Conservation (phyloP, 1,140 invertebrate species). For the Bombus confusus region DNA sequence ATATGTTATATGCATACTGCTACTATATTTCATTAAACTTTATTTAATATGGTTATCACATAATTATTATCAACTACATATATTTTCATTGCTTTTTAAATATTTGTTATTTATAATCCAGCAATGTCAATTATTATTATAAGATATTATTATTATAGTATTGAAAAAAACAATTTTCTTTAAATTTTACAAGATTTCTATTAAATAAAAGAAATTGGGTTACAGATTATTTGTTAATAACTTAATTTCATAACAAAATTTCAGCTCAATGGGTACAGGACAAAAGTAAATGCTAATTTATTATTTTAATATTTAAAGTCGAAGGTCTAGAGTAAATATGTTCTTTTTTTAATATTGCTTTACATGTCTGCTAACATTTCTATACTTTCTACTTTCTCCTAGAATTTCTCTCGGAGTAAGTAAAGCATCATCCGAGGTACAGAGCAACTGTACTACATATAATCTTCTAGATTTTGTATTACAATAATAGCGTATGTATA, state of each 20-base stretch:
- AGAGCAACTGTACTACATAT: not conserved
- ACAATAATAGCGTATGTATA: not conserved
- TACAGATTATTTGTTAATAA: not conserved
- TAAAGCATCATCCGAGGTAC: not conserved
- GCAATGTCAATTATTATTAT: too few species aligned
- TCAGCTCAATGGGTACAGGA: not conserved
- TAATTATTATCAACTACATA: too few species aligned
- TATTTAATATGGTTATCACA: too few species aligned
- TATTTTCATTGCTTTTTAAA: too few species aligned
- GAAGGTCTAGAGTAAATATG: not conserved
- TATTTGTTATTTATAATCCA: too few species aligned
- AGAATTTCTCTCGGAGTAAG: slow-evolving; percentile 21
- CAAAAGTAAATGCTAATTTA: not conserved
- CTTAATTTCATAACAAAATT: not conserved
- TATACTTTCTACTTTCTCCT: slow-evolving; percentile 50
- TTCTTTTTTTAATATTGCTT: slow-evolving; percentile 18
- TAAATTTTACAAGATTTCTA: too few species aligned
- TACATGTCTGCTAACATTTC: not conserved
- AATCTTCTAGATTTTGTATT: not conserved
- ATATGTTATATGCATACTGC: not conserved
- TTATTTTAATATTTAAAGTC: too few species aligned
- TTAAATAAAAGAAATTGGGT: not conserved
- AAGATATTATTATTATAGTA: too few species aligned
- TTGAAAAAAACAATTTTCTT: too few species aligned
- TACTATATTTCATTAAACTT: not conserved